phyloP scores from a whole-genome alignment of 2,888 invertebrate species.

The Pyrochroa serraticornis region DNA sequence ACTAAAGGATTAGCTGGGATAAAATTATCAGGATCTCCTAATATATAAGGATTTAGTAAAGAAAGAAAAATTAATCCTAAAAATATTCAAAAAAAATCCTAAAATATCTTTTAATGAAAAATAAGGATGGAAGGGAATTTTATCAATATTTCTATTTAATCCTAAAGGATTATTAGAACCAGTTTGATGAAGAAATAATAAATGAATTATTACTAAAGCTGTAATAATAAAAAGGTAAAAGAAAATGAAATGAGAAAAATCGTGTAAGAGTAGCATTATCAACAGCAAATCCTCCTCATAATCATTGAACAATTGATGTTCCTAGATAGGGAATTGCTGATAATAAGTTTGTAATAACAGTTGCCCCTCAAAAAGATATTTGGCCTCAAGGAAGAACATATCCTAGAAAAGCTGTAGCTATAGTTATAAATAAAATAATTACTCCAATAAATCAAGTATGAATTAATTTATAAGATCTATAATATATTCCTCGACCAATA shows the following conservation, averaged over 20 bases:
- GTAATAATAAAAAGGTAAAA: constrained; percentile 73
- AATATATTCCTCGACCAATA: constrained; percentile 70
- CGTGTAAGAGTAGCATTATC: constrained; percentile 77
- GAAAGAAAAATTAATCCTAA: constrained; percentile 62
- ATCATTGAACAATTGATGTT: constrained; percentile 67
- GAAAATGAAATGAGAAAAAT: constrained; percentile 77
- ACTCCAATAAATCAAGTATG: constrained; percentile 70
- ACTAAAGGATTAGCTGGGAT: constrained; percentile 71
- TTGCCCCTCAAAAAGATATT: constrained; percentile 81
- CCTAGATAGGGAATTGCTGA: constrained; percentile 76
- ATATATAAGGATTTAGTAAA: constrained; percentile 63
- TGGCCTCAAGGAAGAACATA: constrained; percentile 81
- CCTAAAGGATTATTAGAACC: constrained; percentile 74
- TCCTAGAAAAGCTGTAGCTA: constrained; percentile 77
- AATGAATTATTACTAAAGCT: constrained; percentile 67
- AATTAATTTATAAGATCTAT: constrained; percentile 57
- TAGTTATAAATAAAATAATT: constrained; percentile 69
- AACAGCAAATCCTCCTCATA: constrained; percentile 79
- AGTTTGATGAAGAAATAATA: constrained; percentile 70
- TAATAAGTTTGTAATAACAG: constrained; percentile 63
- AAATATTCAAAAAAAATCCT: constrained; percentile 65
- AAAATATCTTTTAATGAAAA: constrained; percentile 69
- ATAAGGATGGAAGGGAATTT: constrained; percentile 73
- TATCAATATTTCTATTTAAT: constrained; percentile 68
- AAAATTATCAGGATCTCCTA: constrained; percentile 78